Evolutionary conservation across 2,888 invertebrate genomes (phyloP), one percentile per base, ranked within the genome.

Genomic region (Eupithecia centaureata): DNA sequence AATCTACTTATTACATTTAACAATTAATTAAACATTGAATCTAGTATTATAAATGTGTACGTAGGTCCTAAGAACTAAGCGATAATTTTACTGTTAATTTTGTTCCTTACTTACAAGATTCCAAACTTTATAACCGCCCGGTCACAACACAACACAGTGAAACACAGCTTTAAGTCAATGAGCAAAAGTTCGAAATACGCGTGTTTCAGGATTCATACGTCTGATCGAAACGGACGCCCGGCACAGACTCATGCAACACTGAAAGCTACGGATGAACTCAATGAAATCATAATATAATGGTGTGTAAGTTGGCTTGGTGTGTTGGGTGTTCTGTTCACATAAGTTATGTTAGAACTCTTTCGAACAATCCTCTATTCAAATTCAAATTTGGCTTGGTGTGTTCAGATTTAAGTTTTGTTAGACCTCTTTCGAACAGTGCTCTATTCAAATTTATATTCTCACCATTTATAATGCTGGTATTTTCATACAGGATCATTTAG

Each of bases 71-170:
- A 42, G n/a, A 18, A 18, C n/a, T 38, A 18, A 42, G 0, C 5
- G 15, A 35, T 35, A 35, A 35, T 35, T 35, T 35, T 38, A 38
- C 5, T n/a, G 13, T 38, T 15, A 54, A 63, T 28, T 32, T 32
- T 25, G 57, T 52, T n/a, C 28, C 10, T 27, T 25, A 70, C 70
- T 70, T 61, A 70, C 70, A 58, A 65, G 62, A 64, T 63, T 61
- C 35, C 28, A 63, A 70, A 70, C 66, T 67, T 70, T 63, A 64
- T 64, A 63, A 61, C 63, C 63, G 54, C 59, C 47, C 27, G 54
- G 25, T 52, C 68, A 68, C 65, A 62, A 47, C 60, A 65, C 64
- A 32, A 52, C 59, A 66, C 65, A 61, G 56, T 61, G 22, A n/a
- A 47, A 25, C 38, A 65, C 33, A 54, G 52, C 66, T 63, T 61